These are phyloP conservation scores for Melanitta fusca DNA, from an alignment of 2,797 vertebrate species.

Conservation along the genomic window DNA sequence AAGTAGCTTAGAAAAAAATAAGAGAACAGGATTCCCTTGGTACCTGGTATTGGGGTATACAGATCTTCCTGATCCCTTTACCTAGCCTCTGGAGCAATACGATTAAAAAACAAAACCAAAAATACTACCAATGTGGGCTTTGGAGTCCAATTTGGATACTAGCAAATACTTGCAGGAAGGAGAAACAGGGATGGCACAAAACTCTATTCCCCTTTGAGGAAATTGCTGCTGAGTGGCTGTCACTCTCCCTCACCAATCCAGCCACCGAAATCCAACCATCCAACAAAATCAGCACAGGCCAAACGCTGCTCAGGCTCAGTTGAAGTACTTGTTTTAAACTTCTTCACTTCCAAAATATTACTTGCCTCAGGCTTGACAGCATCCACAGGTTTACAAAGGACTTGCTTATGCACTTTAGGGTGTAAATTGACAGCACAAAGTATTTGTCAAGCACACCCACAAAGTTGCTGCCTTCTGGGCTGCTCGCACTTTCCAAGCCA, in stretches of 20 bases:
- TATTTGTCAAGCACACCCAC: not conserved
- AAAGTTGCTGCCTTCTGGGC: not conserved
- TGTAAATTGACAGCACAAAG: not conserved
- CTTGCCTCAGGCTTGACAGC: not conserved
- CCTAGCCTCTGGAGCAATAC: not conserved
- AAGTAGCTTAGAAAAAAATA: not conserved
- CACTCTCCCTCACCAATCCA: rapidly evolving
- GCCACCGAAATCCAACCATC: not conserved
- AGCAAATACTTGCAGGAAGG: not conserved
- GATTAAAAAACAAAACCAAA: not conserved
- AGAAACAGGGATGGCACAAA: not conserved
- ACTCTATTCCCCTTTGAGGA: not conserved
- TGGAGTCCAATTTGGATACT: not conserved
- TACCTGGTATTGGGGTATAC: not conserved
- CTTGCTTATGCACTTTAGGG: not conserved
- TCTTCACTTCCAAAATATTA: not conserved
- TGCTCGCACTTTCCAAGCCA: not conserved
- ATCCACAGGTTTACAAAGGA: not conserved
- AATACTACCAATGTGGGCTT: not conserved
- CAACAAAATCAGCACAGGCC: not conserved
- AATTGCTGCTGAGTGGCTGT: rapidly evolving
- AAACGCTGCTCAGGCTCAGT: not conserved
- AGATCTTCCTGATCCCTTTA: not conserved
- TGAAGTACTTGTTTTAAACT: not conserved
- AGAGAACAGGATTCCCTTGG: not conserved